Base-by-base conservation (phyloP, 2,888 invertebrate species). In the Pseudanteris insignis region DNA sequence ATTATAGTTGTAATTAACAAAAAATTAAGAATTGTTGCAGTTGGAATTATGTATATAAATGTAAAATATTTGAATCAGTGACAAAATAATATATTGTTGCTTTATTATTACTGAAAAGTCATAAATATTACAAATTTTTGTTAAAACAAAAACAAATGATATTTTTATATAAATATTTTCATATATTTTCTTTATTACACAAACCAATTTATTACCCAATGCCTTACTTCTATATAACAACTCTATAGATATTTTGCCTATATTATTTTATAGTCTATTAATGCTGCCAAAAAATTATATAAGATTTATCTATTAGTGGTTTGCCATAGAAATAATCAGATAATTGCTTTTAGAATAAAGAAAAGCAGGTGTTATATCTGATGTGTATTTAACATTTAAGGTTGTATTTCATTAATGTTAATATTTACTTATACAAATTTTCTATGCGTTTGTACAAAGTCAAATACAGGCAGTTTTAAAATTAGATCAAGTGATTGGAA, bases 201-300 rank as follows among this genome's bases (percentile, higher is more conserved):
- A 11, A 53, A 53, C 53, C 53, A 30, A 36, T 37, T 21, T 25
- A 37, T 43, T 32, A 43, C 44, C 54, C 43, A 44, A 46, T 54
- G 18, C 18, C 3, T 18, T 4, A 3, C 18, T 26, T 53, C 10
- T 33, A 26, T 24, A 18, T 18, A 18, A 18, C 6, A 18, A 4
- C 3, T 18, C 4, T 32, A 18, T 37, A 40, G 14, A 40, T 33
- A 50, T 18, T n/a, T n/a, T n/a, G n/a, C n/a, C n/a, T n/a, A n/a
- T n/a, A n/a, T n/a, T n/a, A n/a, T n/a, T n/a, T n/a, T n/a, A n/a
- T n/a, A n/a, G n/a, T n/a, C n/a, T n/a, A n/a, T n/a, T n/a, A n/a
- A n/a, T n/a, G n/a, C n/a, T n/a, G n/a, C n/a, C n/a, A n/a, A n/a
- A n/a, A n/a, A n/a, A n/a, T n/a, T n/a, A n/a, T n/a, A n/a, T n/a